Evolutionary conservation across 35 echinoderm and acorn worm species (phyloP), one percentile per base, ranked within the genome.

Genomic region (Apostichopus parvimensis): DNA sequence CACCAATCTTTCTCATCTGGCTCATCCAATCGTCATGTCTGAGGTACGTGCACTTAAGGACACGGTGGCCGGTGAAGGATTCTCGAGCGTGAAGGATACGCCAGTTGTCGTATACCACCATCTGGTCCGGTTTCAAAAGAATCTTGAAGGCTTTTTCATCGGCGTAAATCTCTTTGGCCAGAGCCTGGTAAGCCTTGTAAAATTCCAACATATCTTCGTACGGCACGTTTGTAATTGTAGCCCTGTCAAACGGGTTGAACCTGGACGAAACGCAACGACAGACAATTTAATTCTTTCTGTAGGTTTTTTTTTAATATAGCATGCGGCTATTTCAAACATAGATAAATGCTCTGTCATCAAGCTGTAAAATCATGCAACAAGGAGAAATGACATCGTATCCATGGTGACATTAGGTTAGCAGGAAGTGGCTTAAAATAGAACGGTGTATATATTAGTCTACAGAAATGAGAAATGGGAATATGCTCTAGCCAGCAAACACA

Each of bases 71-170:
- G 0, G 93, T 94, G 93, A 94, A 90, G 5, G 61, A 86, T 54
- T 66, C 61, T 9, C 93, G 71, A 5, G 86, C 93, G n/a, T 94
- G 93, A 23, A 94, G 87, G 20, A 90, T 55, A 1, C 93, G 87
- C 93, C 93, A 94, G 93, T 94, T 94, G 77, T 94, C 93, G 53
- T 90, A 78, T 5, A 94, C 15, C 76, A 94, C 80, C 93, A 94
- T 13, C 8, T 87, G 71, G 86, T 80, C 93, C 6, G 93, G 87
- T 53, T n/a, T 80, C 34, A 82, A 78, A 24, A 54, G 80, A 23
- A 94, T 77, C 55, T 71, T 25, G 68, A 79, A 90, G 17, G 57
- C 59, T 13, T 79, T 94, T 14, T 18, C 34, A 12, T 87, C 68
- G 22, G 53, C 75, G 53, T 91, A 77, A 53, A 94, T 89, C 55